Conservation (phyloP, 2,888 invertebrate species). For the Salticus scenicus region DNA sequence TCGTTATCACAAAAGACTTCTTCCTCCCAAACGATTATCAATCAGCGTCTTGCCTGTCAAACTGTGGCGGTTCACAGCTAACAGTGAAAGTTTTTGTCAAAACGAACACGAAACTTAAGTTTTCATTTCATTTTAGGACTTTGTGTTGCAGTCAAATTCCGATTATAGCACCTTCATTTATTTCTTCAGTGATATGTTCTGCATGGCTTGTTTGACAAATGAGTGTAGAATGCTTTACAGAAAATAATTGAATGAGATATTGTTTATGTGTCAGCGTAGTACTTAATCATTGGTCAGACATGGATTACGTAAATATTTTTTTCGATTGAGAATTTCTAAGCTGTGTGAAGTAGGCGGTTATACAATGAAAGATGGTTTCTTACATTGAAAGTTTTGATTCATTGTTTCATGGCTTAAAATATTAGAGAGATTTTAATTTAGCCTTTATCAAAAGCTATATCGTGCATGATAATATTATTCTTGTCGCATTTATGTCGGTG, state of each 20-base stretch:
- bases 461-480: background rate
- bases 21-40: background rate
- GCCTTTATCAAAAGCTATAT: background rate
- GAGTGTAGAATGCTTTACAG: background rate
- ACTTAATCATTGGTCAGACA: slow-evolving; percentile 1
- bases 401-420: background rate
- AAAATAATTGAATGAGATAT: slow-evolving; percentile 4
- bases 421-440: background rate
- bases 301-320: no score
- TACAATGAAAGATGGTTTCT: no score
- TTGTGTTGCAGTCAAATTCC: no score
- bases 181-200: background rate
- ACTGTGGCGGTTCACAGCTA: no score
- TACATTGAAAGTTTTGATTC: background rate
- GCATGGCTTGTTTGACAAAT: slow-evolving; percentile 13
- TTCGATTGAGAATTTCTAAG: background rate
- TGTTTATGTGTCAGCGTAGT: background rate
- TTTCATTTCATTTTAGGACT: no score
- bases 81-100: background rate
- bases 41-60: background rate
- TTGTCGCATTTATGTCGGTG: background rate
- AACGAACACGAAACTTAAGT: background rate
- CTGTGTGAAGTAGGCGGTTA: background rate
- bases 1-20: background rate
- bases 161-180: background rate